These are phyloP conservation scores for Pavo muticus DNA, from an alignment of 2,113 vertebrate genomes.

Conservation along the genomic window DNA sequence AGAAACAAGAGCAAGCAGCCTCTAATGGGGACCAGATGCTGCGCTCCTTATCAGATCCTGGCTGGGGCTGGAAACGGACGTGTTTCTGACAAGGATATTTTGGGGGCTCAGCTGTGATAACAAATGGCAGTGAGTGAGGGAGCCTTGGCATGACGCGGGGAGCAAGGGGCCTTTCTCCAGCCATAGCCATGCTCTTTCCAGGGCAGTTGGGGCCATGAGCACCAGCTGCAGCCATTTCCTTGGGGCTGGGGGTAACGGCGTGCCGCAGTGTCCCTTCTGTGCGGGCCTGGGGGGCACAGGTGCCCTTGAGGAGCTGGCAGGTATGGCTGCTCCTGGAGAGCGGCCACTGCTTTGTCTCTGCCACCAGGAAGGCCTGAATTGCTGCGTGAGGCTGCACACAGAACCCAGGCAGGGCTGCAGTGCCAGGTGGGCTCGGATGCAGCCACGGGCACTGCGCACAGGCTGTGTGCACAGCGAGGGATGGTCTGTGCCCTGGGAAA, in stretches of 20 bases:
- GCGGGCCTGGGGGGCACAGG: not conserved
- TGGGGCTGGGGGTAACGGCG: fast-evolving
- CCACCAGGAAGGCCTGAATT: not conserved
- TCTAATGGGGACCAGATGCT: slow-evolving; percentile 74
- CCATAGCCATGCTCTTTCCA: not conserved
- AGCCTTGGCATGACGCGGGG: slow-evolving; percentile 34
- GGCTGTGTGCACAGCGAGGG: not conserved
- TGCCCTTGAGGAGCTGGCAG: not conserved
- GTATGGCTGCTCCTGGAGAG: not conserved
- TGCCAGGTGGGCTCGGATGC: not conserved
- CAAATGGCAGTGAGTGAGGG: slow-evolving; percentile 50
- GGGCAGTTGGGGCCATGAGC: not conserved
- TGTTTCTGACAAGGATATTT: slow-evolving; percentile 70
- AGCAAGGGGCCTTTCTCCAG: slow-evolving; percentile 11
- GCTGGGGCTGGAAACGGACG: slow-evolving; percentile 48
- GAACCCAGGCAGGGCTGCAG: not conserved
- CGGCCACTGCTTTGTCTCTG: not conserved
- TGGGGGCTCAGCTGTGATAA: slow-evolving; percentile 74
- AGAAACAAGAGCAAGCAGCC: slow-evolving; percentile 28
- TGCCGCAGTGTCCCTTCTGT: not conserved
- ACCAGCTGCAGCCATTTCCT: not conserved
- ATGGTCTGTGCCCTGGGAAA: not conserved
- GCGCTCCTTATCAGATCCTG: slow-evolving; percentile 69
- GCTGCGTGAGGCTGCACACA: not conserved
- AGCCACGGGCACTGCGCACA: not conserved